These are phyloP conservation scores for Glossophaga mutica DNA, from an alignment of 2,797 vertebrate species.

Conservation along the genomic window DNA sequence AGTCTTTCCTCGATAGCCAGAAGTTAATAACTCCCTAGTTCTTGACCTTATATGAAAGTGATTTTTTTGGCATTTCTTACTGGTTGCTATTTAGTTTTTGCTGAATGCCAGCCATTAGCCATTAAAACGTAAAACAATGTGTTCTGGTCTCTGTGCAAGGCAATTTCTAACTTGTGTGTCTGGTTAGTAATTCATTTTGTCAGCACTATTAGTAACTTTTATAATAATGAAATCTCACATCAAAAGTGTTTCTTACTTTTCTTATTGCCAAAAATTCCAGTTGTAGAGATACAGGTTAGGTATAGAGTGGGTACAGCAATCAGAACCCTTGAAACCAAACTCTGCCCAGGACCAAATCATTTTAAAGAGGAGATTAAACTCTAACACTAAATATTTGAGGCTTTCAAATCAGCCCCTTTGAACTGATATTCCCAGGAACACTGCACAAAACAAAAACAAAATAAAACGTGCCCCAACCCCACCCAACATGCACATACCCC, in stretches of 20 bases:
- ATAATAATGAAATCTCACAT: background rate
- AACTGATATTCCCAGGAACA: background rate
- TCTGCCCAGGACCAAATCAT: background rate
- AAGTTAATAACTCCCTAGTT: background rate
- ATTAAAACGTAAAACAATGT: slow-evolving; percentile 17
- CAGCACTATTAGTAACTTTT: background rate
- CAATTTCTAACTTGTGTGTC: background rate
- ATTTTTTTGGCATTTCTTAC: background rate
- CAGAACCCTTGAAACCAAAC: background rate
- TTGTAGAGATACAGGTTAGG: background rate
- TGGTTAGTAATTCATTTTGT: background rate
- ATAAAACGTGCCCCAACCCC: background rate
- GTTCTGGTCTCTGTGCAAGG: background rate
- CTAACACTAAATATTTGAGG: background rate
- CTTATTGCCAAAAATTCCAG: background rate
- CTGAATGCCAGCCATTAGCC: background rate
- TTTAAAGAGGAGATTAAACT: slow-evolving; percentile 32
- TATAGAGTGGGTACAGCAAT: background rate
- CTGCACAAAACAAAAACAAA: background rate
- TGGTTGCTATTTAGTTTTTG: background rate
- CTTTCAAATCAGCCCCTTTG: background rate
- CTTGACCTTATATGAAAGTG: background rate
- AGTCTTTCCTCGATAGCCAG: background rate
- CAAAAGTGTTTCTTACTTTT: background rate
- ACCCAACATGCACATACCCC: background rate